Percentiles rank a stretch among this genome's conserved stretches.
Evolutionary conservation across 2,888 invertebrate genomes (phyloP).

Genomic region (Tetrapedia diversipes): DNA sequence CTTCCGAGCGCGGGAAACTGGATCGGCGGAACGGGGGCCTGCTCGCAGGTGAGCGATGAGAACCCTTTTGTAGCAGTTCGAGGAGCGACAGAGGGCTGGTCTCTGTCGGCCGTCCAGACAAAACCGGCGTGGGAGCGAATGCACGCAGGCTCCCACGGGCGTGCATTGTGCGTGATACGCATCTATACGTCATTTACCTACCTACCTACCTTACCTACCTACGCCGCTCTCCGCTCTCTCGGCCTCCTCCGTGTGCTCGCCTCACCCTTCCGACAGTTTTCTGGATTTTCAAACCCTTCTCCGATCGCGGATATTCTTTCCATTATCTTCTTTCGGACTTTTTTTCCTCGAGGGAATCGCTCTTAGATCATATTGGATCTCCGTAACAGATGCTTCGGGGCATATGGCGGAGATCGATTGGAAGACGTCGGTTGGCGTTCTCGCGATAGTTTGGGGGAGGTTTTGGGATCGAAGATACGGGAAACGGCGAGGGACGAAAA

Average conservation of each 20-base stretch:
- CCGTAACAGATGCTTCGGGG: not conserved
- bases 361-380: not conserved
- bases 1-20: constrained; percentile 38
- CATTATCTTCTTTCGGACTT: too few relatives aligned
- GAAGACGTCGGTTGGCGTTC: not conserved
- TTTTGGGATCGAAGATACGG: not conserved
- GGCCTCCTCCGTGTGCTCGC: not conserved
- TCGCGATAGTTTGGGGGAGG: too few relatives aligned
- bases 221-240: not conserved
- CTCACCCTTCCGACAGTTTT: constrained; percentile 30
- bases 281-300: constrained; percentile 20
- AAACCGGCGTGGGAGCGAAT: constrained; percentile 80
- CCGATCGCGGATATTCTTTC: too few relatives aligned
- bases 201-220: constrained; percentile 75
- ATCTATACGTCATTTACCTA: constrained; percentile 80
- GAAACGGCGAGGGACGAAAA: not conserved
- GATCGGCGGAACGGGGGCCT: constrained; percentile 43
- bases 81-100: constrained; percentile 66
- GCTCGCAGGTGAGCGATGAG: constrained; percentile 71
- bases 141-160: constrained; percentile 78
- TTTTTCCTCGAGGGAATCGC: too few relatives aligned
- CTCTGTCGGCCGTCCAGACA: constrained; percentile 68
- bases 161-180: constrained; percentile 77
- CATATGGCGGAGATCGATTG: too few relatives aligned
- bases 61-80: constrained; percentile 76